phyloP scores from a whole-genome alignment of 2,888 invertebrate species.

The Euplagia quadripunctaria region DNA sequence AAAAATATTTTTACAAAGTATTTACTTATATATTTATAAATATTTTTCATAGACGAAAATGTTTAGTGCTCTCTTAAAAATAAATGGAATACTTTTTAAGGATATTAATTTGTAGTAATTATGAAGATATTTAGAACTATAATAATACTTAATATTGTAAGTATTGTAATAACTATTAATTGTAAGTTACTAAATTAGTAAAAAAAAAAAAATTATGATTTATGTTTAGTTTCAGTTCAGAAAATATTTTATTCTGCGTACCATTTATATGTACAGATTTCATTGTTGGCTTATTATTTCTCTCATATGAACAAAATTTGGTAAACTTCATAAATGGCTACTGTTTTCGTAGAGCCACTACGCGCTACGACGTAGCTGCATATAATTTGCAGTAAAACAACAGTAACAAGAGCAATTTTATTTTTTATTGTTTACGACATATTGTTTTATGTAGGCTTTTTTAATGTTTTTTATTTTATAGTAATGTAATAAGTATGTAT shows the following conservation, averaged over 20 bases:
- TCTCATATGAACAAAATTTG: neutral
- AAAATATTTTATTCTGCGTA: too few relatives aligned
- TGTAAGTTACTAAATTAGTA: neutral
- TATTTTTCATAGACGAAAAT: neutral
- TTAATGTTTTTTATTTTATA: too few relatives aligned
- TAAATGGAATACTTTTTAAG: neutral
- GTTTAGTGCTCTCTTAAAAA: neutral
- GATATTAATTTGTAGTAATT: neutral
- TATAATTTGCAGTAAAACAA: neutral
- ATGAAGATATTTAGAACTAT: neutral
- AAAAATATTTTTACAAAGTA: neutral
- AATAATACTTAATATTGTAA: too few relatives aligned
- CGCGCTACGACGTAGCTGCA: conserved; percentile 4
- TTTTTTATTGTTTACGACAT: neutral
- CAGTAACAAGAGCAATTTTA: neutral
- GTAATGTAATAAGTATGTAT: too few relatives aligned
- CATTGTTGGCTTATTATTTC: neutral
- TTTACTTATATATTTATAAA: neutral
- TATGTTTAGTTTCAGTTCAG: too few relatives aligned
- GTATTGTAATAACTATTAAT: too few relatives aligned
- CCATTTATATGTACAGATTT: too few relatives aligned
- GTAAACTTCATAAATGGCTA: conserved; percentile 15
- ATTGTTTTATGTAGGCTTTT: neutral
- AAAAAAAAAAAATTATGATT: too few relatives aligned
- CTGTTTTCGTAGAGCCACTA: conserved; percentile 27